These are phyloP conservation scores for Salvelinus namaycush DNA, from an alignment of 2,113 vertebrate genomes.

Conservation along the genomic window DNA sequence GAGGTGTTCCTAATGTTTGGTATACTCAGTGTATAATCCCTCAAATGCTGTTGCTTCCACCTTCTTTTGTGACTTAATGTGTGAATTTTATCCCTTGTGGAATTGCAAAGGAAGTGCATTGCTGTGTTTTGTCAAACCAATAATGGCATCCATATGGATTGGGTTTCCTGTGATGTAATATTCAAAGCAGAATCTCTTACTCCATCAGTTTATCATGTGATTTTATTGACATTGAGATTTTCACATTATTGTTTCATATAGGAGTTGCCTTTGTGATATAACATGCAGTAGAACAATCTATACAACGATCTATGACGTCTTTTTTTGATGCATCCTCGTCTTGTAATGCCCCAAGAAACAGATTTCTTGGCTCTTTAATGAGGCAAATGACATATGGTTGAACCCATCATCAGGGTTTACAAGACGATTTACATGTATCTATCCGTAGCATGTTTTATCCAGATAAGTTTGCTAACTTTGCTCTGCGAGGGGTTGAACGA, in stretches of 20 bases:
- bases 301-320: neutral
- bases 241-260: neutral
- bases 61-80: neutral
- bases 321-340: neutral
- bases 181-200: neutral
- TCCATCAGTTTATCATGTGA: neutral
- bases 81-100: neutral
- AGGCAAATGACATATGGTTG: neutral
- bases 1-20: neutral
- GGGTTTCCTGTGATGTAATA: neutral
- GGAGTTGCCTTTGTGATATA: neutral
- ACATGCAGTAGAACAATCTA: neutral
- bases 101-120: neutral
- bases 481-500: neutral
- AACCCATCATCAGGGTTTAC: neutral
- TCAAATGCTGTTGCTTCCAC: neutral
- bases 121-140: neutral
- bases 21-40: slow-evolving; percentile 14
- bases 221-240: neutral
- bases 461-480: neutral
- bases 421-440: neutral
- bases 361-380: neutral
- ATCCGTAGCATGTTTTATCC: neutral
- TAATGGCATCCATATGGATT: neutral
- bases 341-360: neutral